Conservation (phyloP, 2,797 vertebrate species). For the Acrossocheilus fasciatus region DNA sequence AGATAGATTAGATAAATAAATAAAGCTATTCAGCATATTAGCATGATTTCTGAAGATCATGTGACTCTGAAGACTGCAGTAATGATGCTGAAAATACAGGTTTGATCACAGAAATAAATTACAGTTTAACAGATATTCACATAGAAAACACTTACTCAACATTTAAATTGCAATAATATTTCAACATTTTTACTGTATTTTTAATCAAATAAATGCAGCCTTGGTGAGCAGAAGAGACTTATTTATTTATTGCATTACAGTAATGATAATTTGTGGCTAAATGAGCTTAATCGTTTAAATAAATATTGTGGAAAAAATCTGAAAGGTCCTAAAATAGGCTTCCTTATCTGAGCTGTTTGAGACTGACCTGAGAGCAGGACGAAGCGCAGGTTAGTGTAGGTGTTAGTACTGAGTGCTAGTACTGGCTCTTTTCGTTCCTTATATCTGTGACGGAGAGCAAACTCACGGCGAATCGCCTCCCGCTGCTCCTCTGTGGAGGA, state of each 20-base stretch:
- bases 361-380: background rate
- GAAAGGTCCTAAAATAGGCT: background rate
- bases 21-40: too few relatives aligned
- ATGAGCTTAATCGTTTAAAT: background rate
- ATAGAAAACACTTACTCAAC: too few relatives aligned
- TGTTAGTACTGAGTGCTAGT: slow-evolving; percentile 3
- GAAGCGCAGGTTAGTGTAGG: background rate
- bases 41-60: too few relatives aligned
- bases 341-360: background rate
- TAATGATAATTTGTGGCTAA: background rate
- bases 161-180: too few relatives aligned
- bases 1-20: too few relatives aligned
- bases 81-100: too few relatives aligned
- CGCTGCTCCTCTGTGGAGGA: background rate
- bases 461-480: background rate
- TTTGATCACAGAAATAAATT: too few relatives aligned
- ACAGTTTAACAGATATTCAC: too few relatives aligned
- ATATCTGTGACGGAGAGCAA: background rate
- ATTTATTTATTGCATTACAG: background rate
- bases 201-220: background rate
- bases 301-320: background rate
- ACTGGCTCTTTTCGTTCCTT: background rate
- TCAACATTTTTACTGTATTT: background rate
- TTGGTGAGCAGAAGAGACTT: background rate
- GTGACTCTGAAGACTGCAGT: too few relatives aligned